These are phyloP conservation scores for Leptogaster cylindrica DNA, from an alignment of 2,888 invertebrate genomes.

Conservation along the genomic window DNA sequence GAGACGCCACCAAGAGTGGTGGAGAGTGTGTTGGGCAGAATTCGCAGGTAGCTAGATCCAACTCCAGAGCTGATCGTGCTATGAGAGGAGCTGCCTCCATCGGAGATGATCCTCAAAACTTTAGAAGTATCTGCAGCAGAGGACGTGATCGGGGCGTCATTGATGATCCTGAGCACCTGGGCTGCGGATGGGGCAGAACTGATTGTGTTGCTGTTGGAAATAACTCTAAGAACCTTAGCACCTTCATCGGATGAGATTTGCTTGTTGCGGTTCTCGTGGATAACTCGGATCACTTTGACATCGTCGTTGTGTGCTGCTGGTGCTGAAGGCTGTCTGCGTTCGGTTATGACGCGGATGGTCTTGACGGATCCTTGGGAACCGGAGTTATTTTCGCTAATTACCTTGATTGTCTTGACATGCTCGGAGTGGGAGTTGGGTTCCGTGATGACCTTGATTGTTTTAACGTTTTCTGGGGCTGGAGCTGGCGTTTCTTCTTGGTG, in stretches of 20 bases:
- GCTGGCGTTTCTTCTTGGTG: conserved; percentile 3
- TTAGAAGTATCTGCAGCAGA: not conserved
- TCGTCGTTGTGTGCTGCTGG: not conserved
- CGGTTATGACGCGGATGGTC: conserved; percentile 16
- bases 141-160: not conserved
- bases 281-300: conserved; percentile 24
- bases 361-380: not conserved
- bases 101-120: conserved; percentile 12
- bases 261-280: not conserved
- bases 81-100: not conserved
- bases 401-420: conserved; percentile 8
- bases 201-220: not conserved
- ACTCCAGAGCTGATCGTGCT: not conserved
- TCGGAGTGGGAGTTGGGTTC: not conserved
- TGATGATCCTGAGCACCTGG: not conserved
- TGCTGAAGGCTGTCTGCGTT: not conserved
- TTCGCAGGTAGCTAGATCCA: not conserved
- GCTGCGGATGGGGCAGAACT: not conserved
- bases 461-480: not conserved
- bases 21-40: not conserved
- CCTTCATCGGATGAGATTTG: not conserved
- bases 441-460: conserved; percentile 9
- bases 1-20: not conserved
- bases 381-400: conserved; percentile 2
- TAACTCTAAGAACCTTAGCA: conserved; percentile 1